Conservation (phyloP, 2,797 vertebrate genomes). For the Thaleichthys pacificus region DNA sequence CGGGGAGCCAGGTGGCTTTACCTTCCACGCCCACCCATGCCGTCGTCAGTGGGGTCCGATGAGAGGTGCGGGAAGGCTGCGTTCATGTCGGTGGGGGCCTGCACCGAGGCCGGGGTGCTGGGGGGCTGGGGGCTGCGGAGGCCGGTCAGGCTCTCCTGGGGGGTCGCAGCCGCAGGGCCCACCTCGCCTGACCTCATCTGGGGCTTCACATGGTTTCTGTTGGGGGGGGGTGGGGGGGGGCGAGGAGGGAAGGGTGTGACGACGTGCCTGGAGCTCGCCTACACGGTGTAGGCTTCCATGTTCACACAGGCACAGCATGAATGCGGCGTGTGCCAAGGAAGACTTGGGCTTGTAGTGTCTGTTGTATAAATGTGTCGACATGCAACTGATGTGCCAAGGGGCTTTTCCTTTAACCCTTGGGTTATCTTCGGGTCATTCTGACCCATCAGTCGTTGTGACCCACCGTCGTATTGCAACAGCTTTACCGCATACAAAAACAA, state of each 20-base stretch:
- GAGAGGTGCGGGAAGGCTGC: slow-evolving; percentile 74
- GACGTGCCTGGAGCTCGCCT: no score
- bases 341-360: slow-evolving; percentile 46
- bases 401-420: not conserved
- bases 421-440: no score
- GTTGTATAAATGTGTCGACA: slow-evolving; percentile 35
- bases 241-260: not conserved
- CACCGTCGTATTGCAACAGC: no score
- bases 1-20: slow-evolving; percentile 47
- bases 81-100: slow-evolving; percentile 77
- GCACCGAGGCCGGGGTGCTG: slow-evolving; percentile 58
- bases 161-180: slow-evolving; percentile 59
- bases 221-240: no score
- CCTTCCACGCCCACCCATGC: slow-evolving; percentile 85
- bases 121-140: slow-evolving; percentile 79
- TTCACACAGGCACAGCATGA: slow-evolving; percentile 15
- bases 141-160: slow-evolving; percentile 82
- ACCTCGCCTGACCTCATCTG: slow-evolving; percentile 82
- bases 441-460: no score
- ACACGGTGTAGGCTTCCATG: no score
- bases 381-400: slow-evolving; percentile 33
- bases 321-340: not conserved
- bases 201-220: slow-evolving; percentile 87
- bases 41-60: slow-evolving; percentile 84
- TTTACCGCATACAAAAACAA: no score